Conservation (phyloP, 1,140 invertebrate species). For the Heliconius nattereri region DNA sequence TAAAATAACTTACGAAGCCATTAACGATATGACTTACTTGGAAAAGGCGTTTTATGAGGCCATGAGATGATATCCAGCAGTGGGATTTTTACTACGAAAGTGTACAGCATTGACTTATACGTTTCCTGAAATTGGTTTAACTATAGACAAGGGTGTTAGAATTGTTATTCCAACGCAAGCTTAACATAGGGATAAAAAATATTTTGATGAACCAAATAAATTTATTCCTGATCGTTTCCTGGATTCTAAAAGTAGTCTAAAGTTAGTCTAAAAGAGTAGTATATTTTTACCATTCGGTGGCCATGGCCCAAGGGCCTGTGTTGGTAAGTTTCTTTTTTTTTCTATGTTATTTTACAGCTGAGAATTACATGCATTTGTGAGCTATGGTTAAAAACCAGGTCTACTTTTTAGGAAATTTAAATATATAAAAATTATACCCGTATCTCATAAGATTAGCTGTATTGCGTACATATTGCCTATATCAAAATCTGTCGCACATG, state of each 20-base stretch:
- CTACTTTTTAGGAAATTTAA: no score
- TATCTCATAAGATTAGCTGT: no score
- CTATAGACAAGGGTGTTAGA: constrained; percentile 41
- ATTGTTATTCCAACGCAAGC: constrained; percentile 42
- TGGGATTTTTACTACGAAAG: constrained; percentile 41
- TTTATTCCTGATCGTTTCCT: constrained; percentile 61
- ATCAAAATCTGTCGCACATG: no score
- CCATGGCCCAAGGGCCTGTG: constrained; percentile 60
- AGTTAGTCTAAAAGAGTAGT: constrained; percentile 48
- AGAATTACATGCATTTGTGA: no score
- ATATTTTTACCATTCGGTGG: constrained; percentile 62
- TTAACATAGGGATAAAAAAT: constrained; percentile 42
- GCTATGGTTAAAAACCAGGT: no score
- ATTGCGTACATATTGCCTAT: no score
- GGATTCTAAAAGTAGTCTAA: constrained; percentile 45
- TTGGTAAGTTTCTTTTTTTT: constrained; percentile 48
- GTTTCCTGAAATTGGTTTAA: constrained; percentile 45
- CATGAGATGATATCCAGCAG: constrained; percentile 42
- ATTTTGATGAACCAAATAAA: constrained; percentile 51
- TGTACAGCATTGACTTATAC: constrained; percentile 40
- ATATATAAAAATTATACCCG: no score
- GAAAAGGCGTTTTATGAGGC: constrained; percentile 46
- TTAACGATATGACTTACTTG: constrained; percentile 44
- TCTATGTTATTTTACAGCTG: no score
- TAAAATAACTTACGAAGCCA: constrained; percentile 46